Base-by-base conservation (phyloP, 2,888 invertebrate species). In the Orchesellides sinensis region DNA sequence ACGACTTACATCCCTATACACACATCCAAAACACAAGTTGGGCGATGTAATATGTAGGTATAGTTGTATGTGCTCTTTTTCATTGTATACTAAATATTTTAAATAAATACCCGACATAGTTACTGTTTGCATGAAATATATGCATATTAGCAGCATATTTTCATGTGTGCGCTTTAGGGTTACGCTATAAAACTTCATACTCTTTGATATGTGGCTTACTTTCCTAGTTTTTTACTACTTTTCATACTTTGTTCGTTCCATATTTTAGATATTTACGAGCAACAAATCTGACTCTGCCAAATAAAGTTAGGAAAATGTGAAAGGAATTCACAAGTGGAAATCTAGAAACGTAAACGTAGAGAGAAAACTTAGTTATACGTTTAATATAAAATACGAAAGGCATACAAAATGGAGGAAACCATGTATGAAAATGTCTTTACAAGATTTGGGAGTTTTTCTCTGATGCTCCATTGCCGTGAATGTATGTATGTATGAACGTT, bases 211-310 rank as follows among this genome's bases (percentile, higher is more conserved):
- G 74, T 75, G 66, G 65, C 65, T 75, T 75, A 75, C 65, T 75
- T 54, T 75, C 56, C 27, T 35, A 65, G 52, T 74, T 63, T 65
- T 47, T 54, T 65, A 65, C 74, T 54, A 29, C 40, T 65, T 61
- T 47, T 32, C 19, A 54, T 74, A 65, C 54, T 65, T 65, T 66
- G 32, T 29, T 54, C 19, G 65, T 45, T 75, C 74, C 65, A 66
- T 54, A 75, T 75, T 75, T 66, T 29, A 56, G 74, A 65, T 75
- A 66, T 75, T 75, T 75, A 75, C 63, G 74, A 75, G 74, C 74
- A 75, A 75, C 74, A 75, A 75, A 75, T 75, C 74, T 66, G 65
- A 75, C 65, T 75, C 65, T 35, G 65, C 74, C 74, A 75, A 75
- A 75, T 75, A 75, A 75, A 75, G 65, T 75, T 75, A 66, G 74